Evolutionary conservation across 1,140 invertebrate genomes (phyloP).

Genomic region (Octopus sinensis): DNA sequence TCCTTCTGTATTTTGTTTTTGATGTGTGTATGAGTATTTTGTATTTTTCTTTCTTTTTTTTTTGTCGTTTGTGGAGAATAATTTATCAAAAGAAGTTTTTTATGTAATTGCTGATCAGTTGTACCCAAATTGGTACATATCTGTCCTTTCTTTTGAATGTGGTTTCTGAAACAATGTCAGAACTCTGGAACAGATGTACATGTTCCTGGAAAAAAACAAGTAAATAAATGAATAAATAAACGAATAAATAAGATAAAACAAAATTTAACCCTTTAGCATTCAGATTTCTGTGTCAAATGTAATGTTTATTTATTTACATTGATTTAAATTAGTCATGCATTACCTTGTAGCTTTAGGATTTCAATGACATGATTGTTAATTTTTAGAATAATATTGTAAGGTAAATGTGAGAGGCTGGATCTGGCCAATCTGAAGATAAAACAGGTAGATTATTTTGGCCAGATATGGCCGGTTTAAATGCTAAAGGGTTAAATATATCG

Average conservation of each 20-base stretch:
- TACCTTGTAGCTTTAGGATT: background rate
- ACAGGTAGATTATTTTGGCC: background rate
- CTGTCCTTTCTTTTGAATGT: slow-evolving; percentile 56
- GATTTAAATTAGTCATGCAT: background rate
- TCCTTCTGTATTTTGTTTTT: too few species aligned
- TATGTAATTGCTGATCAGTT: slow-evolving; percentile 56
- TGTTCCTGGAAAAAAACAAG: slow-evolving; percentile 58
- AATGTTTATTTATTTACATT: background rate
- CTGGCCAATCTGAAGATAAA: background rate
- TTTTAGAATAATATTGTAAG: background rate
- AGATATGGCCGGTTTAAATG: background rate
- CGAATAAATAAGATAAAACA: background rate
- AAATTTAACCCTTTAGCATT: background rate
- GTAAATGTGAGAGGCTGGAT: background rate
- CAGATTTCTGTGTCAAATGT: background rate
- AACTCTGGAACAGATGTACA: slow-evolving; percentile 64
- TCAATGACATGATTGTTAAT: background rate
- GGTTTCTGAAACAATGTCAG: slow-evolving; percentile 51
- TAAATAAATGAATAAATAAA: slow-evolving; percentile 10
- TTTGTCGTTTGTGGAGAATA: too few species aligned
- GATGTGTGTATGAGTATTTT: too few species aligned
- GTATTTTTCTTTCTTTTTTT: too few species aligned
- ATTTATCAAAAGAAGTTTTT: slow-evolving; percentile 55
- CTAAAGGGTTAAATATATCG: background rate
- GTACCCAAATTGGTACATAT: slow-evolving; percentile 59